These are phyloP conservation scores for Camarhynchus parvulus DNA, from an alignment of 2,113 vertebrate species.

Conservation along the genomic window DNA sequence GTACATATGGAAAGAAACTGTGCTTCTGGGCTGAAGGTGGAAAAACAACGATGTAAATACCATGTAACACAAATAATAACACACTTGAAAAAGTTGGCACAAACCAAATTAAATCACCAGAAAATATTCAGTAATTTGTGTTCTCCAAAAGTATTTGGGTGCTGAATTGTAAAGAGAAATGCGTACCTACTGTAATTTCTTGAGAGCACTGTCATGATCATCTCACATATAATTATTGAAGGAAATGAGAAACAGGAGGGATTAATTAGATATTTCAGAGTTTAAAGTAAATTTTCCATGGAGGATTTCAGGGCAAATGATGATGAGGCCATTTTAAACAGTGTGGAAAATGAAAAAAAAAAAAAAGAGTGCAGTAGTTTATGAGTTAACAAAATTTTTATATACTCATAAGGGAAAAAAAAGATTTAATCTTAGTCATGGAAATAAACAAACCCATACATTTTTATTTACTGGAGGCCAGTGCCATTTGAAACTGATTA, in stretches of 20 bases:
- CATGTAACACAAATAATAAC: not conserved
- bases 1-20: not conserved
- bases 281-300: not conserved
- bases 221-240: not conserved
- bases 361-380: not conserved
- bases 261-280: not conserved
- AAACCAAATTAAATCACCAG: not conserved
- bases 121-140: not conserved
- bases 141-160: not conserved
- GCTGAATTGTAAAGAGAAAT: not conserved
- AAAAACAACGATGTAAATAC: not conserved
- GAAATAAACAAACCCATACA: conserved; percentile 2
- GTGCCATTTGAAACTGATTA: not conserved
- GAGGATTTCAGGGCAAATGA: not conserved
- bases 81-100: not conserved
- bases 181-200: not conserved
- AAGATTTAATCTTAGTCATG: not conserved
- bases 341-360: not conserved
- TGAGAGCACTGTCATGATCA: not conserved
- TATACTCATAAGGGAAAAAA: not conserved
- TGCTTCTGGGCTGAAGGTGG: conserved; percentile 17
- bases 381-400: not conserved
- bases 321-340: not conserved
- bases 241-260: not conserved
- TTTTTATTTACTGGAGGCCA: conserved; percentile 51